phyloP scores from a whole-genome alignment of 2,888 invertebrate genomes.

The Strigamia transsilvanica region DNA sequence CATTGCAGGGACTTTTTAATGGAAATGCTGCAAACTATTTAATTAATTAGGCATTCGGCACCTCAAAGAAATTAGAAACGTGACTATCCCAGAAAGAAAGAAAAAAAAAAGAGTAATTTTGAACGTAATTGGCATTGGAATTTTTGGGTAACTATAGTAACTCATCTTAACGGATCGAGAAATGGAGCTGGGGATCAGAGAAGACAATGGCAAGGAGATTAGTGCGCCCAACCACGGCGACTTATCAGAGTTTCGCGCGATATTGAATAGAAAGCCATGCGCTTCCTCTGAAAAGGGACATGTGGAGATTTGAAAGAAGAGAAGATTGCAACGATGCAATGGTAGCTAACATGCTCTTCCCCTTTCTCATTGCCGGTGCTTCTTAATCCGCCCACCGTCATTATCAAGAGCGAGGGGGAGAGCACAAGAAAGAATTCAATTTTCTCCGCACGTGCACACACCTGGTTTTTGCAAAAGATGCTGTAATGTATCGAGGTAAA shows the following conservation, averaged over 20 bases:
- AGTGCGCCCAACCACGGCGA: conserved; percentile 37
- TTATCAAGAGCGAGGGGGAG: conserved; percentile 19
- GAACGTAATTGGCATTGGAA: conserved; percentile 21
- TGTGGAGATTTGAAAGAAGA: conserved; percentile 36
- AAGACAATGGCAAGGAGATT: conserved; percentile 42
- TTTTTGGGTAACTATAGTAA: conserved; percentile 26
- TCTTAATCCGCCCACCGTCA: conserved; percentile 33
- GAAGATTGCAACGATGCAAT: conserved; percentile 36
- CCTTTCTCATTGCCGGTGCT: background rate
- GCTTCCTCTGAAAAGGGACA: conserved; percentile 31
- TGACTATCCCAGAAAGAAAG: background rate
- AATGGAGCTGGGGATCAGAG: conserved; percentile 23
- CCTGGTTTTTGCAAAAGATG: conserved; percentile 11
- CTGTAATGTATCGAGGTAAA: background rate
- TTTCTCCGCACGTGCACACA: conserved; percentile 15
- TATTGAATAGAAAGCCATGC: conserved; percentile 32
- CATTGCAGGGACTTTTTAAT: too few species aligned
- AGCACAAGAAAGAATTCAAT: conserved; percentile 28
- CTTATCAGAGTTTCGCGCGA: conserved; percentile 27
- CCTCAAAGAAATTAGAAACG: background rate
- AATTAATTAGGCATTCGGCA: background rate
- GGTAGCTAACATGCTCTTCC: background rate
- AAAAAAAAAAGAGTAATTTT: background rate
- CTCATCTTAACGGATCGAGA: conserved; percentile 29
- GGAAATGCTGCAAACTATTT: too few species aligned